phyloP scores from a whole-genome alignment of 2,888 invertebrate species.

The Hydriomena furcata region DNA sequence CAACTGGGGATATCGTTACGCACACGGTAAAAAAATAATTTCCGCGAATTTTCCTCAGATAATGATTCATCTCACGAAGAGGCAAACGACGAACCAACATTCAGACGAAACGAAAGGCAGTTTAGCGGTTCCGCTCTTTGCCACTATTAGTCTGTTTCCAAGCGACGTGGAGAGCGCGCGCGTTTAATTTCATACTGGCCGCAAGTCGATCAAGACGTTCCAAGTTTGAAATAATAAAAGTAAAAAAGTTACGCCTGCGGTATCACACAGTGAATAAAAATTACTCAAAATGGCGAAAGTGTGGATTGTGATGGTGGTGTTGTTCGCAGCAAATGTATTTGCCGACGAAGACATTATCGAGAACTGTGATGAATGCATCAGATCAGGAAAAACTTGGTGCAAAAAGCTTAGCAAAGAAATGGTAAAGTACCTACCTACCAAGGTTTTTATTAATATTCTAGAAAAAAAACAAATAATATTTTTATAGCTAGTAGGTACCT shows the following conservation, averaged over 20 bases:
- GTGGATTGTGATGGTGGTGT: conserved; percentile 62
- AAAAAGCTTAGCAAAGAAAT: conserved; percentile 39
- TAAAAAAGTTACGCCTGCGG: conserved; percentile 7
- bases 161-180: conserved; percentile 51
- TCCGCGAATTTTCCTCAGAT: conserved; percentile 62
- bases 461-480: no score
- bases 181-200: conserved; percentile 50
- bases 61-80: conserved; percentile 63
- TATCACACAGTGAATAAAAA: conserved; percentile 7
- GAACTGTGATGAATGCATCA: conserved; percentile 66
- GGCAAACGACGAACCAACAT: conserved; percentile 45
- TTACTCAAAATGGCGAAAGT: conserved; percentile 54
- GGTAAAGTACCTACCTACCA: background rate
- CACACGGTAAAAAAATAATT: no score
- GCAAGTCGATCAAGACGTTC: conserved; percentile 10
- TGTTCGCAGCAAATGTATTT: conserved; percentile 54
- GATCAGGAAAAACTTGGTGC: conserved; percentile 67
- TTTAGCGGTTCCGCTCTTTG: no score
- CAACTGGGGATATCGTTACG: conserved; percentile 15
- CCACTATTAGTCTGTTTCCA: conserved; percentile 56
- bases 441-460: no score
- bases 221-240: conserved; percentile 16
- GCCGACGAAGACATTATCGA: conserved; percentile 42
- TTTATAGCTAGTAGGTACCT: no score
- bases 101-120: conserved; percentile 36